phyloP scores from a whole-genome alignment of 2,888 invertebrate species.

The Ornithoptera priamus region DNA sequence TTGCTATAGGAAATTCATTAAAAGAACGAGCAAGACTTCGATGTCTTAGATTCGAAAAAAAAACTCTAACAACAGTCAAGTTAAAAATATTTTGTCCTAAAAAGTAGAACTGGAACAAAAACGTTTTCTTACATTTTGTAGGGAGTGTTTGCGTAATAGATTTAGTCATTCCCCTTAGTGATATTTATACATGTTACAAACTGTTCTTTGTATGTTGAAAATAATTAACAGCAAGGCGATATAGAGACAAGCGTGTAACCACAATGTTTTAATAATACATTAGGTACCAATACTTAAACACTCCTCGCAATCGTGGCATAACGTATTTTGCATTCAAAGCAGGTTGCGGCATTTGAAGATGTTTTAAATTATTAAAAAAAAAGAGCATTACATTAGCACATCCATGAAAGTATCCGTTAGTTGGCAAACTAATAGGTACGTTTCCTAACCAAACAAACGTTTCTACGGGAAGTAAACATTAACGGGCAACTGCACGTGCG shows the following conservation, averaged over 20 bases:
- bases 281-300: slow-evolving; percentile 17
- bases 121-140: no score
- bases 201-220: no score
- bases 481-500: slow-evolving; percentile 44
- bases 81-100: no score
- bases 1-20: no score
- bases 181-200: no score
- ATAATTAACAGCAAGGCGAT: not conserved
- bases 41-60: no score
- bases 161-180: no score
- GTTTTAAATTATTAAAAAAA: slow-evolving; percentile 13
- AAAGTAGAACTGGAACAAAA: no score
- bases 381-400: slow-evolving; percentile 24
- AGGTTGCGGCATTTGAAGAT: slow-evolving; percentile 20
- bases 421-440: slow-evolving; percentile 35
- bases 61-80: no score
- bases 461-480: slow-evolving; percentile 46
- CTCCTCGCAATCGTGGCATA: slow-evolving; percentile 28
- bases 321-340: slow-evolving; percentile 25
- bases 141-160: no score
- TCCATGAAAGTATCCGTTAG: slow-evolving; percentile 35
- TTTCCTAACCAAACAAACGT: slow-evolving; percentile 45
- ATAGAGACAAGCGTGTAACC: slow-evolving; percentile 10
- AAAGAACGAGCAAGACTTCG: no score
- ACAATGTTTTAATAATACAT: slow-evolving; percentile 30